These are phyloP conservation scores for Troglohyphantes excavatus DNA, from an alignment of 2,888 invertebrate species.

Conservation along the genomic window DNA sequence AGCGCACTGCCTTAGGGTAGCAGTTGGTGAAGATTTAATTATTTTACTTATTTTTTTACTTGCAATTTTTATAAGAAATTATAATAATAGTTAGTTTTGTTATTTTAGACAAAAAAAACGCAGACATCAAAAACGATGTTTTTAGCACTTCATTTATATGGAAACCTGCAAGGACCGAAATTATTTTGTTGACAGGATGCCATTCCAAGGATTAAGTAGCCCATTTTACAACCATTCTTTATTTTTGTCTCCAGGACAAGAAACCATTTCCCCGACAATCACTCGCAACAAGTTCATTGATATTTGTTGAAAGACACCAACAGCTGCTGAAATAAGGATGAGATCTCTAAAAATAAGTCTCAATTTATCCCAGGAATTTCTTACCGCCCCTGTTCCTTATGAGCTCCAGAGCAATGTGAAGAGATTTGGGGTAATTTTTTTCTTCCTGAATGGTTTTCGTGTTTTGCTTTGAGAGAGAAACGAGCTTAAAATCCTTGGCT, in stretches of 20 bases:
- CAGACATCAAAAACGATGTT: no score
- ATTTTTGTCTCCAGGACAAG: conserved; percentile 3
- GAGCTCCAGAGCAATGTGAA: background rate
- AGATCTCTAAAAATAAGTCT: conserved; percentile 65
- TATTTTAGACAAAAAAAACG: no score
- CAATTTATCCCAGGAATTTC: conserved; percentile 53
- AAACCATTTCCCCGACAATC: conserved; percentile 25
- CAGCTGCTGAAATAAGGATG: conserved; percentile 68
- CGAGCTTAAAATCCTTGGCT: conserved; percentile 51
- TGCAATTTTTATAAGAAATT: no score
- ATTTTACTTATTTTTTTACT: no score
- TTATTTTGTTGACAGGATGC: background rate
- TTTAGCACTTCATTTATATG: no score
- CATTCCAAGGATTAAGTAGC: conserved; percentile 4
- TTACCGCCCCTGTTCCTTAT: background rate
- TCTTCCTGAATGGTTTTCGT: conserved; percentile 23
- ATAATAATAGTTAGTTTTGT: no score
- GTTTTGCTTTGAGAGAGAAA: conserved; percentile 19
- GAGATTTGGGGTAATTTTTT: conserved; percentile 5
- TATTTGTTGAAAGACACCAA: conserved; percentile 58
- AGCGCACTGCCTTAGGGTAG: no score
- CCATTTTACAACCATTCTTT: background rate
- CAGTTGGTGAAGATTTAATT: no score
- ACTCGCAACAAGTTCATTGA: conserved; percentile 63
- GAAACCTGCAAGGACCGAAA: background rate